Evolutionary conservation across 2,797 vertebrate species (phyloP).

Genomic region (Ptychobarbus kaznakovi): DNA sequence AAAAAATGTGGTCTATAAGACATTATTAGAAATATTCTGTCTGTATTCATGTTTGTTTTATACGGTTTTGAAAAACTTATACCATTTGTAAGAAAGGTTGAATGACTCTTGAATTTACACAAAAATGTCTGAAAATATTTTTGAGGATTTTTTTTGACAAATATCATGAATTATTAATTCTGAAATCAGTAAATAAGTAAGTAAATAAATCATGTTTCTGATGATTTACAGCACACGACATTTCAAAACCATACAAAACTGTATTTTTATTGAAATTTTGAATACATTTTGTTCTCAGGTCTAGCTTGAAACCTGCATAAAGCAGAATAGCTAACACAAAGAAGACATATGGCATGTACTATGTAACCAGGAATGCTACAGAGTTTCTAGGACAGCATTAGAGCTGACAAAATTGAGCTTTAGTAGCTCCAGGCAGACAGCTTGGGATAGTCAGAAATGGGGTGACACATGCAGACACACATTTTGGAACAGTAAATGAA

Average conservation of each 20-base stretch:
- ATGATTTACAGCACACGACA: neutral
- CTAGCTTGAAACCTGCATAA: neutral
- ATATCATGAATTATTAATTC: neutral
- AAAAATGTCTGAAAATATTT: neutral
- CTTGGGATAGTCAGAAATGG: conserved; percentile 46
- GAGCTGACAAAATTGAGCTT: neutral
- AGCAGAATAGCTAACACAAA: neutral
- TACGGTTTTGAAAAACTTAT: neutral
- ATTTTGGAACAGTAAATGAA: conserved; percentile 40
- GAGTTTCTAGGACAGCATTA: neutral
- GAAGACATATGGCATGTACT: neutral
- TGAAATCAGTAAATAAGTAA: neutral
- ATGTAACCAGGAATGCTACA: neutral
- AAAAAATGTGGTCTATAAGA: neutral
- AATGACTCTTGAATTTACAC: neutral
- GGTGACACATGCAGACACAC: conserved; percentile 65
- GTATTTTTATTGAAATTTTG: neutral
- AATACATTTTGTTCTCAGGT: neutral
- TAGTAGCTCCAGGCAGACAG: neutral
- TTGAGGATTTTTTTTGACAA: neutral
- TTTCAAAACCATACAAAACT: neutral
- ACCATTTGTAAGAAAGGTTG: neutral
- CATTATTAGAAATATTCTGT: neutral
- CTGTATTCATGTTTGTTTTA: neutral
- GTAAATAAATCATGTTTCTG: neutral